These are phyloP conservation scores for Apantesis nais DNA, from an alignment of 2,888 invertebrate species.

Conservation along the genomic window DNA sequence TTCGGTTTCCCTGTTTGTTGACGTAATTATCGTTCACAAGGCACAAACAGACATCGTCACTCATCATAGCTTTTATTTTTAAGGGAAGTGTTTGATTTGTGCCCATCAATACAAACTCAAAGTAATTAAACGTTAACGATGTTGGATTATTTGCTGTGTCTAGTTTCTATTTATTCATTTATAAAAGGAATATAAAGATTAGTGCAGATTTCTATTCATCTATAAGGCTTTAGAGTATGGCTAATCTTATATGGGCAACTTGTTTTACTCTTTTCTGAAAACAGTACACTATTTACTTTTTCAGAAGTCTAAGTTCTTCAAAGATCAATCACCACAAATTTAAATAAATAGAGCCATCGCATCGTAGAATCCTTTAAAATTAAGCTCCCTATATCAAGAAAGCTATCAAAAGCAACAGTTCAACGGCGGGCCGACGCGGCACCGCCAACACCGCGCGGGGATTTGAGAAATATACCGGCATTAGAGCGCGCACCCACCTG, in stretches of 20 bases:
- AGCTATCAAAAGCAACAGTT: slow-evolving; percentile 52
- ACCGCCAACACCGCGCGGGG: slow-evolving; percentile 46
- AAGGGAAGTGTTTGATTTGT: slow-evolving; percentile 18
- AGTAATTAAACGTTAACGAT: background rate
- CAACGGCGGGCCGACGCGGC: slow-evolving; percentile 26
- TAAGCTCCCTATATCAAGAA: slow-evolving; percentile 41
- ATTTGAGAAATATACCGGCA: slow-evolving; percentile 70
- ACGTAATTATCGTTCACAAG: slow-evolving; percentile 71
- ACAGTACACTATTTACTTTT: background rate
- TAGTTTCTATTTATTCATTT: background rate
- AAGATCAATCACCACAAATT: background rate
- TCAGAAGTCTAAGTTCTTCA: background rate
- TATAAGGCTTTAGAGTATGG: background rate
- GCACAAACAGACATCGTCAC: slow-evolving; percentile 37
- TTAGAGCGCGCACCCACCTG: slow-evolving; percentile 72
- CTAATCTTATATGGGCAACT: no score
- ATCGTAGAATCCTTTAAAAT: slow-evolving; percentile 33
- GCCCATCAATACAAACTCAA: background rate
- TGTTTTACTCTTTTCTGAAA: background rate
- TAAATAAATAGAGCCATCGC: slow-evolving; percentile 4
- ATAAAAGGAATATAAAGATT: background rate
- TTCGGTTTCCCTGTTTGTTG: slow-evolving; percentile 73
- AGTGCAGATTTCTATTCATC: background rate
- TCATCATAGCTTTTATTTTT: slow-evolving; percentile 32
- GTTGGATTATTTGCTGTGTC: background rate